Conservation (phyloP, 2,797 vertebrate species). For the Squalus acanthias region DNA sequence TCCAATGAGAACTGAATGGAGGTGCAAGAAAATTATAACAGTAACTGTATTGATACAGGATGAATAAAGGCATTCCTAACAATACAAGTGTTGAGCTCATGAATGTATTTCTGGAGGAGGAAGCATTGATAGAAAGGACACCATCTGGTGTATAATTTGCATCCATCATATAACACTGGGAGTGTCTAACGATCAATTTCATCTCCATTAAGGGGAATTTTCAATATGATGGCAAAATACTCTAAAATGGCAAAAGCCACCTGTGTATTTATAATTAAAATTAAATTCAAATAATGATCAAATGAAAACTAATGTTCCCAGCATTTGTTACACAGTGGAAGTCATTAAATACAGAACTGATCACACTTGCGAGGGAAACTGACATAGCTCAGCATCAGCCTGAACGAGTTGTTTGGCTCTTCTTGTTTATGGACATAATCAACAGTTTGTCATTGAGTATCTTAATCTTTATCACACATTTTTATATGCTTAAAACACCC, state of each 20-base stretch:
- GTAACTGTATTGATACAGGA: background rate
- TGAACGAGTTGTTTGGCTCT: background rate
- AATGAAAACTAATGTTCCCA: background rate
- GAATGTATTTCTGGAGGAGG: background rate
- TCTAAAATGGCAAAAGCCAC: background rate
- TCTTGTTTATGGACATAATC: background rate
- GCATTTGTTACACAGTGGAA: background rate
- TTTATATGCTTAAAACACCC: background rate
- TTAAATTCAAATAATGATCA: background rate
- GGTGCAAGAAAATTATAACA: background rate
- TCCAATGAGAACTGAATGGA: background rate
- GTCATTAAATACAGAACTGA: background rate
- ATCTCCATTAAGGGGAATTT: background rate
- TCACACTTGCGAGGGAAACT: background rate
- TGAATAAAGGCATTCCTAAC: background rate
- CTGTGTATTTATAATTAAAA: background rate
- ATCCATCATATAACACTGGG: background rate
- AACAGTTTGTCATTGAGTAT: background rate
- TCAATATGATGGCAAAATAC: background rate
- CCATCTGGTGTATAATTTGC: background rate
- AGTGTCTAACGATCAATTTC: conserved; percentile 15
- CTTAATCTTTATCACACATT: background rate
- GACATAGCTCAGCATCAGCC: background rate
- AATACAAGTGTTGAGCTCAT: background rate
- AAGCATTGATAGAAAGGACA: background rate